Evolutionary conservation across 2,888 invertebrate species (phyloP), one percentile per base, ranked within the genome.

Genomic region (Phasia obesa): DNA sequence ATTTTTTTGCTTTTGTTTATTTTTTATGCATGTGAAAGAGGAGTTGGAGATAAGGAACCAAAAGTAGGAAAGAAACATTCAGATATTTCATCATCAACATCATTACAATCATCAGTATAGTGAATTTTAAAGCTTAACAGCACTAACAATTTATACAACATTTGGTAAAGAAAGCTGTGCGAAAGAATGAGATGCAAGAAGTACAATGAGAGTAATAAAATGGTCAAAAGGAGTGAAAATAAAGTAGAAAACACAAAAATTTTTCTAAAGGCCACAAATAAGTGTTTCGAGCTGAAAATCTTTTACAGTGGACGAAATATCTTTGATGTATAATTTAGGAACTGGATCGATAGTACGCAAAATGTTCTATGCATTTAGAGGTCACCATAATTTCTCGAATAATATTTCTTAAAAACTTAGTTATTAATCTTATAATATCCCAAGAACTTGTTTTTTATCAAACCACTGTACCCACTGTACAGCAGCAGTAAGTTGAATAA

Each of bases 81-180:
- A 55, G 74, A 82, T 82, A 82, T 78, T 82, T 77, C 82, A 78
- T 82, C 82, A 82, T 82, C 77, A 64, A 70, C 81, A 77, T 77
- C 81, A 69, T 77, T 62, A 67, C 42, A 57, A 73, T 73, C 73
- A 67, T 73, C 62, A 65, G 64, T 42, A 78, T 64, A 74, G 80
- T 64, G 47, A 47, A 49, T 59, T 53, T 71, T 76, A 76, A 76
- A 71, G 60, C 71, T 76, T 35, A 59, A 67, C 71, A 70, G 49
- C 82, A 69, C 69, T 64, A 69, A 74, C 77, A 77, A 77, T 57
- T 77, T 78, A 74, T 55, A 49, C 67, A 60, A 51, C 62, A 38
- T 57, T 64, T 51, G n/a, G 27, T 5, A 31, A 35, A 44, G 11
- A 25, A 35, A 44, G 2, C 0, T 17, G 23, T 53, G 65, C 13